Conservation (phyloP, 2,113 vertebrate species). For the Plectropomus leopardus region DNA sequence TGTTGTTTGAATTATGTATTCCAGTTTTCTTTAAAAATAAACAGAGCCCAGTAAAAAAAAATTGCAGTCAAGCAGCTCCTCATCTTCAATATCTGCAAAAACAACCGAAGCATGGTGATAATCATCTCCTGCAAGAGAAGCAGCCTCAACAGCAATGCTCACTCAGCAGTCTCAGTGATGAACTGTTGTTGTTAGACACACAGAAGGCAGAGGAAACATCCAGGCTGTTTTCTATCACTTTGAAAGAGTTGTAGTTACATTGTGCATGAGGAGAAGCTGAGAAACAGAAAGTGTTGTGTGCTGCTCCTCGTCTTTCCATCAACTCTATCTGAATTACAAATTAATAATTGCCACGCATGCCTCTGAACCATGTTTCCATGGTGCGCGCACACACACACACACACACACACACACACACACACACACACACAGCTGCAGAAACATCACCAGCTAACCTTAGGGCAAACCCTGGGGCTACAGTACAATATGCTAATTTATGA, state of each 20-base stretch:
- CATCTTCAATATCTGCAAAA: conserved; percentile 24
- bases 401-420: neutral
- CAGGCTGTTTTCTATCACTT: neutral
- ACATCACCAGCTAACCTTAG: neutral
- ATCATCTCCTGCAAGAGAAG: conserved; percentile 6
- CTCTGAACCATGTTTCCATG: neutral
- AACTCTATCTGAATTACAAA: neutral
- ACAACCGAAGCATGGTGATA: neutral
- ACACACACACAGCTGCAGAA: neutral
- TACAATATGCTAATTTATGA: conserved; percentile 13
- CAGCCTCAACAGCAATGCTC: neutral
- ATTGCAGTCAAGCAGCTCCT: conserved; percentile 23
- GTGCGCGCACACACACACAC: neutral
- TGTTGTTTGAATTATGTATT: conserved; percentile 50
- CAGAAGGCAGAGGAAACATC: neutral
- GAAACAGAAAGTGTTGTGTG: neutral
- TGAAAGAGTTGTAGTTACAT: neutral
- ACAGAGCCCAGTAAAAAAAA: neutral
- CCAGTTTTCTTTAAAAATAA: conserved; percentile 19
- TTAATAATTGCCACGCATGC: neutral
- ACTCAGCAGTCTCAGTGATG: neutral
- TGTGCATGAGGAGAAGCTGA: neutral
- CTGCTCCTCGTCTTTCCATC: neutral
- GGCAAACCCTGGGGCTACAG: neutral
- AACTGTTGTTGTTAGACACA: neutral